A percentile compares a stretch with the other conserved stretches of the same genome.
Evolutionary conservation across 2,113 vertebrate species (phyloP).

Genomic region (Trichechus manatus): DNA sequence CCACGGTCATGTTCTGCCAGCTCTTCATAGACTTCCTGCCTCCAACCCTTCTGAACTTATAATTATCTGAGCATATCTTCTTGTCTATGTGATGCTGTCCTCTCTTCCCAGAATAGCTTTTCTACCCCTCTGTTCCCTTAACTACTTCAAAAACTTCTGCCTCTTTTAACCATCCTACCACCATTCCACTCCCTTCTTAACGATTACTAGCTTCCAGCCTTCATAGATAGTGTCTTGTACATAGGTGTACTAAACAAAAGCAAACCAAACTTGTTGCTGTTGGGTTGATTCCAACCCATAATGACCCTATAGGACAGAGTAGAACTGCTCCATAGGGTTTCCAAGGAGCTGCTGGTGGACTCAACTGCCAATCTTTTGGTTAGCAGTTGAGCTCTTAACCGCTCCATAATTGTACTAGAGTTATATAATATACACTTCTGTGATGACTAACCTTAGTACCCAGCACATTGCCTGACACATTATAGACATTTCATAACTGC

Average conservation of each 20-base stretch:
- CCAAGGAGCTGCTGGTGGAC: too few relatives aligned
- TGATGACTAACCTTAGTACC: neutral
- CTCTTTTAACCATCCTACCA: too few relatives aligned
- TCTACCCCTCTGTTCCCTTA: neutral
- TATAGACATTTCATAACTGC: neutral
- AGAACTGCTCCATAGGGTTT: too few relatives aligned
- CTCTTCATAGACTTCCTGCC: neutral
- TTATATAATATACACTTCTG: neutral
- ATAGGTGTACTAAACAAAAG: neutral
- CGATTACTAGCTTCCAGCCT: neutral
- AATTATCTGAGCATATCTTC: neutral
- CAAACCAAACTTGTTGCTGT: too few relatives aligned
- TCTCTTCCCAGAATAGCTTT: neutral
- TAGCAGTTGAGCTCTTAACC: too few relatives aligned
- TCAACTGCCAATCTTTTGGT: too few relatives aligned
- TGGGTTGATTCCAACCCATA: too few relatives aligned
- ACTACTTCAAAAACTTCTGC: neutral
- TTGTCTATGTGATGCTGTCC: neutral
- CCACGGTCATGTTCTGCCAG: conserved; percentile 1
- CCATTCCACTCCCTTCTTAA: neutral
- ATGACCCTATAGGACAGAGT: too few relatives aligned
- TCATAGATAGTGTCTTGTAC: neutral
- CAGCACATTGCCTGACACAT: neutral
- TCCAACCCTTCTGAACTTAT: neutral
- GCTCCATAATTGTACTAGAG: neutral